A percentile compares a stretch with the other conserved stretches of the same genome.
Conservation (phyloP, 2,113 vertebrate species). For the Oceanites oceanicus region DNA sequence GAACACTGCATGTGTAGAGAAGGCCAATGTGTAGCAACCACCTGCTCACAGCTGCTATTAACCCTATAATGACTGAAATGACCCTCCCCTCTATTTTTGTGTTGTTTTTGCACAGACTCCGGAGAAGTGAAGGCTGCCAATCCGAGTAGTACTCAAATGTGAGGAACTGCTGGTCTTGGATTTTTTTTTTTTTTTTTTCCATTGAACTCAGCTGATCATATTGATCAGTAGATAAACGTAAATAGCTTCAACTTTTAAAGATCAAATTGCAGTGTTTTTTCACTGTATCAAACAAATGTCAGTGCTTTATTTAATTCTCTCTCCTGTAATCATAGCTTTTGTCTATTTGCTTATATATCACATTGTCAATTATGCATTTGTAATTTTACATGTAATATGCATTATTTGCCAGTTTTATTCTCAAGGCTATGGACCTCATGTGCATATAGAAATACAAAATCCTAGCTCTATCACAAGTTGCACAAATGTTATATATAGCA, state of each 20-base stretch:
- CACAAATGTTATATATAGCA: conserved; percentile 94
- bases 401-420: conserved; percentile 89
- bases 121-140: conserved; percentile 89
- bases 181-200: conserved; percentile 77
- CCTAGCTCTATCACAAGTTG: conserved; percentile 86
- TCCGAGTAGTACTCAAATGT: conserved; percentile 84
- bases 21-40: conserved; percentile 76
- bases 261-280: conserved; percentile 92
- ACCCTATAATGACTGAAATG: conserved; percentile 75
- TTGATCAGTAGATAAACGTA: conserved; percentile 95
- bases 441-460: conserved; percentile 89
- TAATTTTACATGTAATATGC: conserved; percentile 92
- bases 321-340: conserved; percentile 83
- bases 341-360: conserved; percentile 85
- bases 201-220: conserved; percentile 97
- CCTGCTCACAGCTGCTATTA: conserved; percentile 81
- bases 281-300: conserved; percentile 90
- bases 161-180: conserved; percentile 84
- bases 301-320: conserved; percentile 89
- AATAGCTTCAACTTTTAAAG: conserved; percentile 85
- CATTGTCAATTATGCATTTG: conserved; percentile 91
- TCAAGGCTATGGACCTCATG: conserved; percentile 87
- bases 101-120: conserved; percentile 87
- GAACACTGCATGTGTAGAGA: conserved; percentile 74
- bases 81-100: conserved; percentile 76